Evolutionary conservation across 2,888 invertebrate genomes (phyloP), one percentile per base, ranked within the genome.

Genomic region (Helobdella robusta): DNA sequence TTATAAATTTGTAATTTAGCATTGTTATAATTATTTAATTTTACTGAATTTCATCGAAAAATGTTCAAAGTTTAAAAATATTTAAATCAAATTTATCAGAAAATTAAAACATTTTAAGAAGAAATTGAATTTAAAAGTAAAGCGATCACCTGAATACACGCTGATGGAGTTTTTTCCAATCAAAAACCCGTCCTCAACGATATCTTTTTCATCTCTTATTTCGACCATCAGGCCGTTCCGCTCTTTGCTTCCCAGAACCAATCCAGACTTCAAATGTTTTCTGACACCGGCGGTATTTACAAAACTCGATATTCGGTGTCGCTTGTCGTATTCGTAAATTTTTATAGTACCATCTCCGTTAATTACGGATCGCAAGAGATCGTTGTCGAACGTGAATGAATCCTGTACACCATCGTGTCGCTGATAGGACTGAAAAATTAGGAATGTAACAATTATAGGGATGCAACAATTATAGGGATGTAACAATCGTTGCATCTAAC

Each of bases 231-330:
- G 32, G 15, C 62, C 62, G 8, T 50, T 50, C 28, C 44, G 30
- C 20, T 30, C 25, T 2, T 32, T 30, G 1, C 23, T 32, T 32
- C 48, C 62, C 5, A 18, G 30, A 30, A 62, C 69, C 23, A 71
- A 75, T 67, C 77, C 77, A 5, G 77, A 76, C 48, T 71, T 69
- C 52, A 78, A 69, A 20, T 70, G 87, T 64, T 92, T 89, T 23
- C 91, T 87, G 81, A 93, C 91, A 66, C 94, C 94, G 70, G 91
- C 92, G 32, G 94, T 91, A 77, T 91, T 83, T 69, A 90, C 88
- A 64, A 90, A 87, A 73, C 87, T 87, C 0, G 86, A 87, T 2
- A 91, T 87, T 54, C 93, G 84, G 3, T 94, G 94, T 69, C 90
- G 84, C 78, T 87, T 86, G 75, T 94, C 91, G 75, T 93, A 94